Conservation (phyloP, 2,113 vertebrate genomes). For the Scopus umbretta region DNA sequence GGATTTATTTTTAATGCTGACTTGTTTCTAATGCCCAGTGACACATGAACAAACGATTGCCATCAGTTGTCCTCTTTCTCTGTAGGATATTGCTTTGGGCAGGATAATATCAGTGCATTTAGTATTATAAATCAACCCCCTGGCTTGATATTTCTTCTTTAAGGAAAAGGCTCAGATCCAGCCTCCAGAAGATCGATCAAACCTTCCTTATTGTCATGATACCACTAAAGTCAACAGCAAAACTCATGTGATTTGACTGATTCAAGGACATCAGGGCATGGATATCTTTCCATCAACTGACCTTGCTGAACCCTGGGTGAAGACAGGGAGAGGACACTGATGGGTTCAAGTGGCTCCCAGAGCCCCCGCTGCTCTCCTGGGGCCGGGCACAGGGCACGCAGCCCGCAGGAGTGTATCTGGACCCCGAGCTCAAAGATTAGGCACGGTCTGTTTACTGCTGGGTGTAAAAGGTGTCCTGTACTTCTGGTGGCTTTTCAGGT, state of each 20-base stretch:
- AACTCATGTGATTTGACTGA: rapidly evolving
- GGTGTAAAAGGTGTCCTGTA: background rate
- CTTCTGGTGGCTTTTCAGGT: background rate
- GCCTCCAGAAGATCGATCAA: background rate
- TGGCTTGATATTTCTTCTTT: background rate
- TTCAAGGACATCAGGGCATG: rapidly evolving
- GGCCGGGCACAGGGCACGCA: background rate
- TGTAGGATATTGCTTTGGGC: constrained; percentile 17
- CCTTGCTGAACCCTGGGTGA: rapidly evolving
- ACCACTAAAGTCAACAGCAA: background rate
- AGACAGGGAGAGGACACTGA: background rate
- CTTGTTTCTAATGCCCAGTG: constrained; percentile 40
- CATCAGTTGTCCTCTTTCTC: constrained; percentile 23
- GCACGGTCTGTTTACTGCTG: rapidly evolving
- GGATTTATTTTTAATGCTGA: constrained; percentile 51
- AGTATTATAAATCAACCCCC: constrained; percentile 2
- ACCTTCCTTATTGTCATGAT: background rate
- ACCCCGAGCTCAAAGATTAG: background rate
- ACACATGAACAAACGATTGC: constrained; percentile 44
- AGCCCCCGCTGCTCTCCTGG: background rate
- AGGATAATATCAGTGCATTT: background rate
- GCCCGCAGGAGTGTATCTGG: rapidly evolving
- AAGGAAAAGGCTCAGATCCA: background rate
- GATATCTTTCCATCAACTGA: rapidly evolving
- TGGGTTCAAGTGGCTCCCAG: background rate